Conservation (phyloP, 2,797 vertebrate species). For the Brachyalestes nurse region DNA sequence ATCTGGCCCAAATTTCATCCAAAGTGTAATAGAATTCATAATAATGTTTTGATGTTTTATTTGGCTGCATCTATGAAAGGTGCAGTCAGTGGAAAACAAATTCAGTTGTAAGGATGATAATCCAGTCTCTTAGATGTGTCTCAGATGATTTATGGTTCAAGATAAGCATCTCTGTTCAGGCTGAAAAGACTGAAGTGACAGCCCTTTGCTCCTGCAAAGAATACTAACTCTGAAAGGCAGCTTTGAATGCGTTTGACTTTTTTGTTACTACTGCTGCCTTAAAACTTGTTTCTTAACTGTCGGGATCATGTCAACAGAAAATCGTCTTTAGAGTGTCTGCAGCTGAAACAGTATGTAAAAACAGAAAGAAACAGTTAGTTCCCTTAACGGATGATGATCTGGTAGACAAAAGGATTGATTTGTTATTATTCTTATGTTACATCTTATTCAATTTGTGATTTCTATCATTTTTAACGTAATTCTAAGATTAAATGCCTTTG, state of each 20-base stretch:
- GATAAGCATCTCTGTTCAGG: conserved; percentile 53
- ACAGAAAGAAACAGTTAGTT: not conserved
- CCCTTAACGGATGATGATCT: not conserved
- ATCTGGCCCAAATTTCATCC: conserved; percentile 6
- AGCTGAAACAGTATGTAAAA: not conserved
- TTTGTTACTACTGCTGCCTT: conserved; percentile 10
- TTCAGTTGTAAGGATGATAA: conserved; percentile 46
- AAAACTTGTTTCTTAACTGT: conserved; percentile 8
- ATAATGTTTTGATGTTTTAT: conserved; percentile 20
- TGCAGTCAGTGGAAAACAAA: conserved; percentile 28
- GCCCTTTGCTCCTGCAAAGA: conserved; percentile 20
- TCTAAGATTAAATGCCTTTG: too few relatives aligned
- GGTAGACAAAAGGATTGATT: not conserved
- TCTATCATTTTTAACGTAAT: too few relatives aligned
- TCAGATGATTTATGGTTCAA: conserved; percentile 50
- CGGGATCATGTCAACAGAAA: not conserved
- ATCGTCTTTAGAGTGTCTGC: not conserved
- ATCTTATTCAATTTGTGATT: not conserved
- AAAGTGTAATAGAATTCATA: not conserved
- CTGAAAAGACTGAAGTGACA: conserved; percentile 42
- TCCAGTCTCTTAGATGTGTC: conserved; percentile 48
- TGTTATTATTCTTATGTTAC: not conserved
- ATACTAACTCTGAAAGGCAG: conserved; percentile 27
- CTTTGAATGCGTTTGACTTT: conserved; percentile 4
- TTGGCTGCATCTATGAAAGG: conserved; percentile 18